Conservation (phyloP, 23 tunicate species). For the Trididemnum clinides region DNA sequence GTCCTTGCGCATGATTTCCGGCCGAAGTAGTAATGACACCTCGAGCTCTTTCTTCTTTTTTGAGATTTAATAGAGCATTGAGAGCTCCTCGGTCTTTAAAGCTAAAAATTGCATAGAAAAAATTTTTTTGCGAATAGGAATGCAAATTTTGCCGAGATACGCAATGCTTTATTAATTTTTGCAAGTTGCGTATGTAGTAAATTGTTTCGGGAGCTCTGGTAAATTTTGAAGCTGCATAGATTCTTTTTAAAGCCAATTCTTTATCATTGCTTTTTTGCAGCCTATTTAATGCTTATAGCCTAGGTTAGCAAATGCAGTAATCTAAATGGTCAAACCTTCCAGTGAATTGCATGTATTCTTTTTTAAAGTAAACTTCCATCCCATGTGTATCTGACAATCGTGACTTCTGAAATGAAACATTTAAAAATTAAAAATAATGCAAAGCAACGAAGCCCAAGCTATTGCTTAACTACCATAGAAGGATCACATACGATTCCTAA, state of each 20-base stretch:
- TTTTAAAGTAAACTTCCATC: slow-evolving; percentile 88
- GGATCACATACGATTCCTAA: too few relatives aligned
- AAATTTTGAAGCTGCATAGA: not conserved
- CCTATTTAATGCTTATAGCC: too few relatives aligned
- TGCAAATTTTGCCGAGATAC: not conserved
- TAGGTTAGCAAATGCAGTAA: too few relatives aligned
- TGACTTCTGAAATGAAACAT: slow-evolving; percentile 55
- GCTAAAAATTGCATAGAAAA: too few relatives aligned
- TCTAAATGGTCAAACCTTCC: slow-evolving; percentile 87
- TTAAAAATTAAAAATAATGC: too few relatives aligned
- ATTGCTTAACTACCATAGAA: too few relatives aligned
- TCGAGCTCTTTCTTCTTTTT: slow-evolving; percentile 48
- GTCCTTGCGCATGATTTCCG: slow-evolving; percentile 99
- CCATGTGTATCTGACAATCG: slow-evolving; percentile 73
- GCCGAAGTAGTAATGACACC: slow-evolving; percentile 98
- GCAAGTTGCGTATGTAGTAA: too few relatives aligned
- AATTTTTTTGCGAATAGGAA: not conserved
- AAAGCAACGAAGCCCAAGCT: too few relatives aligned
- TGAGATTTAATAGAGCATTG: slow-evolving; percentile 70
- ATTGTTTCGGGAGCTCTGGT: too few relatives aligned
- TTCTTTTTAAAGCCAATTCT: not conserved
- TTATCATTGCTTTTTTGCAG: not conserved
- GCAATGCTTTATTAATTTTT: too few relatives aligned
- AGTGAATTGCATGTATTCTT: slow-evolving; percentile 96
- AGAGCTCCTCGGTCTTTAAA: slow-evolving; percentile 98